Percentiles rank a stretch among this genome's conserved stretches.
phyloP scores from a whole-genome alignment of 1,140 invertebrate species.

The Cepaea nemoralis region DNA sequence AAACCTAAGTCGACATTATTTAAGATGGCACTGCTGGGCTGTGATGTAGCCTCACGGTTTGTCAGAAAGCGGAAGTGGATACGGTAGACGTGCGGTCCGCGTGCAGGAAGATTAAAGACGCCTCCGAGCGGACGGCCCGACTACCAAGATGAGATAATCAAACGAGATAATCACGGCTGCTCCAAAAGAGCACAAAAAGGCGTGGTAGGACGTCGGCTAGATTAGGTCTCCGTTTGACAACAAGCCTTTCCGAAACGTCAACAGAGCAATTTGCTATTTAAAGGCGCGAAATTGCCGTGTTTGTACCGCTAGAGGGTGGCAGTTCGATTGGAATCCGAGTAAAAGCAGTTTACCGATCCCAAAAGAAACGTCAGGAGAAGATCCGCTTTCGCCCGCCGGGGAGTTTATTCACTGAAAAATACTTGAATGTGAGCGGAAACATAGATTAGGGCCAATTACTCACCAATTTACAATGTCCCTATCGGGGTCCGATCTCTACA shows the following conservation, averaged over 20 bases:
- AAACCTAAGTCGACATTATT: background rate
- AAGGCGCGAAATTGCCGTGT: constrained; percentile 10
- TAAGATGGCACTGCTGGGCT: background rate
- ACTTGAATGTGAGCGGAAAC: background rate
- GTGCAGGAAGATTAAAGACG: background rate
- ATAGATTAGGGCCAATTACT: constrained; percentile 26
- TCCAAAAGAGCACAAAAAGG: background rate
- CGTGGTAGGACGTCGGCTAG: background rate
- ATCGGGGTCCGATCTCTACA: constrained; percentile 1
- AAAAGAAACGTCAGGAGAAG: background rate
- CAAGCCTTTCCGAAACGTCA: background rate
- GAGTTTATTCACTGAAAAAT: background rate
- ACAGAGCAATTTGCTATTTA: constrained; percentile 10
- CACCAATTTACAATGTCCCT: constrained; percentile 15
- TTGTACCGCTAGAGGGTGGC: background rate
- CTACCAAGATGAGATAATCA: background rate
- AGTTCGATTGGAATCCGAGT: background rate
- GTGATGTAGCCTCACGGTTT: background rate
- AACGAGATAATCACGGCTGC: background rate
- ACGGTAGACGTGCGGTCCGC: background rate
- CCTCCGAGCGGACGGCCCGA: background rate
- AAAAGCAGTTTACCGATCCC: background rate
- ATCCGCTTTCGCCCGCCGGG: background rate
- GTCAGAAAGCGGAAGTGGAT: background rate
- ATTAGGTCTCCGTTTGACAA: background rate